phyloP scores from a whole-genome alignment of 2,888 invertebrate genomes.

The Chrysopilus asiliformis region DNA sequence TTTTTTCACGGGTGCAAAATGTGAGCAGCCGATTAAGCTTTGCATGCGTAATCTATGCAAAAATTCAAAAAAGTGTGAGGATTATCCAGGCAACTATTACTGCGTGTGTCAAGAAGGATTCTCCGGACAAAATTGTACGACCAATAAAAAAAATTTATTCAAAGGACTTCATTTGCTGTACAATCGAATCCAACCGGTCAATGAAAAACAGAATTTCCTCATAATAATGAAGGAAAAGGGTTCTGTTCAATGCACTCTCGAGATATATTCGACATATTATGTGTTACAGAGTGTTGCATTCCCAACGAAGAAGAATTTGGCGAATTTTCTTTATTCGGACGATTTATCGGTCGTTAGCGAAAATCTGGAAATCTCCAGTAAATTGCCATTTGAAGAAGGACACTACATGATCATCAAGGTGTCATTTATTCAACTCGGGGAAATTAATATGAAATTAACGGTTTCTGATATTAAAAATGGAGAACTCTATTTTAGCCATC shows the following conservation, averaged over 20 bases:
- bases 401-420: conserved; percentile 4
- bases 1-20: conserved; percentile 4
- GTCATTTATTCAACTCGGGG: conserved; percentile 1
- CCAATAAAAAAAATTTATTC: neutral
- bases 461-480: conserved; percentile 3
- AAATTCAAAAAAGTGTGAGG: conserved; percentile 2
- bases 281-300: conserved; percentile 6
- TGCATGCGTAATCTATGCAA: conserved; percentile 3
- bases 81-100: conserved; percentile 1
- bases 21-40: neutral
- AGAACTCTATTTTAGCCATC: conserved; percentile 1
- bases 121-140: conserved; percentile 6
- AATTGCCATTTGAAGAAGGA: conserved; percentile 4
- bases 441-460: conserved; percentile 1
- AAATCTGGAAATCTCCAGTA: conserved; percentile 1
- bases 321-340: conserved; percentile 2
- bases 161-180: conserved; percentile 6
- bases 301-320: conserved; percentile 3
- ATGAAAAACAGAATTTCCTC: conserved; percentile 4
- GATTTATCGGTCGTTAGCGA: conserved; percentile 4
- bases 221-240: conserved; percentile 2
- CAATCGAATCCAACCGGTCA: conserved; percentile 4
- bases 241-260: conserved; percentile 1
- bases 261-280: conserved; percentile 5
- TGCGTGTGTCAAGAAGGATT: conserved; percentile 2